phyloP scores from a whole-genome alignment of 1,140 invertebrate species.

The Tetramorium alpestre region DNA sequence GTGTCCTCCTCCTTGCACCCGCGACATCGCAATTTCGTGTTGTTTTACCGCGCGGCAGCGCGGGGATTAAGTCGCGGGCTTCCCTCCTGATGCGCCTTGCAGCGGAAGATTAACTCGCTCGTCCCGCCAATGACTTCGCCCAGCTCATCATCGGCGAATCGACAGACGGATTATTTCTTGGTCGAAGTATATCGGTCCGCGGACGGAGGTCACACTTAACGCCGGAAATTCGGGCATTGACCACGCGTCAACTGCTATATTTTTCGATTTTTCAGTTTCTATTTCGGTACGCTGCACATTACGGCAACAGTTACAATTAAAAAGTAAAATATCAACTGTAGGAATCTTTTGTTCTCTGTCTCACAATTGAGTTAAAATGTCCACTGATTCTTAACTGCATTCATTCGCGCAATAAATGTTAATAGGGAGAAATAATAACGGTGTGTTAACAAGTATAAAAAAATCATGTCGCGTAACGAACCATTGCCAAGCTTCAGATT shows the following conservation, averaged over 20 bases:
- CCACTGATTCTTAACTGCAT: background rate
- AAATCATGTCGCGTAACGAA: conserved; percentile 61
- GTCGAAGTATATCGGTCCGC: background rate
- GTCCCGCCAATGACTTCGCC: conserved; percentile 13
- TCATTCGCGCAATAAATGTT: background rate
- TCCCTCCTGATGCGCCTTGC: conserved; percentile 41
- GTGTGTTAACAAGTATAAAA: conserved; percentile 24
- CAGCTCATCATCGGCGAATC: conserved; percentile 32
- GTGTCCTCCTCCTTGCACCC: conserved; percentile 10
- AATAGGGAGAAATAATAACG: conserved; percentile 27
- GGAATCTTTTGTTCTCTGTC: background rate
- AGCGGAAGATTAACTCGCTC: conserved; percentile 37
- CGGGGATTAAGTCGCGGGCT: conserved; percentile 68
- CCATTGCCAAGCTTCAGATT: conserved; percentile 39
- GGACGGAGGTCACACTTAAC: background rate
- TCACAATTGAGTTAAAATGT: background rate
- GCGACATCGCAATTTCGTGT: conserved; percentile 71
- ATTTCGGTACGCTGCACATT: background rate
- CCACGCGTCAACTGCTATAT: background rate
- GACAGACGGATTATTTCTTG: conserved; percentile 39
- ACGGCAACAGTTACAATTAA: background rate
- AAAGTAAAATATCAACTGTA: background rate
- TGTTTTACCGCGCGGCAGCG: conserved; percentile 64
- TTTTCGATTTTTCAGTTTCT: background rate
- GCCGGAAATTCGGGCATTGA: background rate